Conservation (phyloP, 1,140 invertebrate species). For the Cardiocondyla obscurior region DNA sequence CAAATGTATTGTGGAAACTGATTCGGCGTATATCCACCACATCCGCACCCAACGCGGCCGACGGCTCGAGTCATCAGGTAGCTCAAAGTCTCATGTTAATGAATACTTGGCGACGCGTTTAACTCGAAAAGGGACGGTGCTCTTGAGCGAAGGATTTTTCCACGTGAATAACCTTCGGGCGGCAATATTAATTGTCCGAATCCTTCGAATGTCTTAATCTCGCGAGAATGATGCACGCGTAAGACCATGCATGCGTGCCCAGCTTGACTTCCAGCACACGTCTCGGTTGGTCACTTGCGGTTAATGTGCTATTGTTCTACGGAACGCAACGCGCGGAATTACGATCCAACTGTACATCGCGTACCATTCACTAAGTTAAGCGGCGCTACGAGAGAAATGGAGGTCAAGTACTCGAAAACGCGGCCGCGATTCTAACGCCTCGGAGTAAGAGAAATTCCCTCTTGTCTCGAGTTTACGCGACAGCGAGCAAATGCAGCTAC, state of each 20-base stretch:
- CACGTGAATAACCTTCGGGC: neutral
- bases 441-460: constrained; percentile 43
- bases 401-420: constrained; percentile 59
- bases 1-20: neutral
- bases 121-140: neutral
- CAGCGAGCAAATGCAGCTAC: neutral
- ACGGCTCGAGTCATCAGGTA: neutral
- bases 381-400: constrained; percentile 30
- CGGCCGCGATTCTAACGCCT: constrained; percentile 10
- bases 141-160: neutral
- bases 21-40: neutral
- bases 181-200: neutral
- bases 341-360: neutral
- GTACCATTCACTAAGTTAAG: constrained; percentile 8
- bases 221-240: neutral
- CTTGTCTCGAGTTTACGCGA: constrained; percentile 34
- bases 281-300: neutral
- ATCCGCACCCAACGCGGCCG: neutral
- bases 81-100: neutral
- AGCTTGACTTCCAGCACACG: neutral
- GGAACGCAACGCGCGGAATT: neutral
- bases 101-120: neutral
- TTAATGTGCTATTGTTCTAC: constrained; percentile 7
- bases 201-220: neutral
- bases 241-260: neutral